These are phyloP conservation scores for Andrena praecox DNA, from an alignment of 2,888 invertebrate species.

Conservation along the genomic window DNA sequence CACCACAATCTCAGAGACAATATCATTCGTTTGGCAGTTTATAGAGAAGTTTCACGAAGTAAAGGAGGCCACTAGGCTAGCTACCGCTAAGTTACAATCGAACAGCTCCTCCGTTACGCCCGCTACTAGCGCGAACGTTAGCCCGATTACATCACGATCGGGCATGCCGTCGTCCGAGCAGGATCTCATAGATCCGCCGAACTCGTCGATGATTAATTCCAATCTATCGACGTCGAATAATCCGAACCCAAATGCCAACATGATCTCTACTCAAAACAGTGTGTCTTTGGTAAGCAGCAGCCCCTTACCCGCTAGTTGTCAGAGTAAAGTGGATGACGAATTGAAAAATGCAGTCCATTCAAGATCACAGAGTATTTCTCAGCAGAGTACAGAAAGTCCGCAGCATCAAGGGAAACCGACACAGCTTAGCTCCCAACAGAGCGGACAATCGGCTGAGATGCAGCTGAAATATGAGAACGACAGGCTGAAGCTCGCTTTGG, in stretches of 20 bases:
- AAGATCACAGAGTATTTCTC: conserved; percentile 83
- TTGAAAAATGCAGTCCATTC: conserved; percentile 82
- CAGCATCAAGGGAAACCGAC: conserved; percentile 86
- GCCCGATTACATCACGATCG: conserved; percentile 91
- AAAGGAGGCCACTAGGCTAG: conserved; percentile 95
- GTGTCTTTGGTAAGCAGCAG: conserved; percentile 83
- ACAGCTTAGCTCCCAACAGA: conserved; percentile 77
- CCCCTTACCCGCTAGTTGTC: conserved; percentile 81
- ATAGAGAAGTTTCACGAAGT: conserved; percentile 99
- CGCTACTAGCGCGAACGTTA: conserved; percentile 94
- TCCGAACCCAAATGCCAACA: conserved; percentile 83
- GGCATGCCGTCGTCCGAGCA: conserved; percentile 85
- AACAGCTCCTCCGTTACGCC: conserved; percentile 91
- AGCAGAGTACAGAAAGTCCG: conserved; percentile 87
- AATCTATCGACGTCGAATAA: conserved; percentile 83
- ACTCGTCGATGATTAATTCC: conserved; percentile 85
- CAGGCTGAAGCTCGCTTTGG: conserved; percentile 96
- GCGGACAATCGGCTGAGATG: conserved; percentile 88
- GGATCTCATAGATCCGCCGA: conserved; percentile 86
- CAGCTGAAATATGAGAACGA: conserved; percentile 99
- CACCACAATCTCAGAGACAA: conserved; percentile 50
- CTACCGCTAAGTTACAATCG: conserved; percentile 87
- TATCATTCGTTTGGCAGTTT: conserved; percentile 88
- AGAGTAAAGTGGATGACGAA: conserved; percentile 82
- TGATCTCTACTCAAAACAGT: conserved; percentile 83